These are phyloP conservation scores for Eclectus roratus DNA, from an alignment of 2,113 vertebrate species.

Conservation along the genomic window DNA sequence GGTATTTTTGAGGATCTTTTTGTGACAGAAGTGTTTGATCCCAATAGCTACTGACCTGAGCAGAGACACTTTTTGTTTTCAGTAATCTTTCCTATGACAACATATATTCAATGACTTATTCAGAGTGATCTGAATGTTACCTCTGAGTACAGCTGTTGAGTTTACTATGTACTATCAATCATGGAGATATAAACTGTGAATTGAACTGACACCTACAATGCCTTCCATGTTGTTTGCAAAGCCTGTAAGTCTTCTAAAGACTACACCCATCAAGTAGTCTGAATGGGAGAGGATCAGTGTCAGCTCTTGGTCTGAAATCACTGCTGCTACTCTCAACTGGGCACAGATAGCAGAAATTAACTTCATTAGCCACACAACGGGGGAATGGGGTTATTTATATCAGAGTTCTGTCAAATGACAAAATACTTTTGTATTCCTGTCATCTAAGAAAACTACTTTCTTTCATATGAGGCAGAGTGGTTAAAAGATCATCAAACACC, in stretches of 20 bases:
- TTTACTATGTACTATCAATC: not conserved
- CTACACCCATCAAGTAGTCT: not conserved
- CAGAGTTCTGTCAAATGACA: not conserved
- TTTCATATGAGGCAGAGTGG: not conserved
- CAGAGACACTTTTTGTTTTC: not conserved
- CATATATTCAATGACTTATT: not conserved
- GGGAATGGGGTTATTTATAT: not conserved
- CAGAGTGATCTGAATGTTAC: not conserved
- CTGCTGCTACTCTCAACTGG: not conserved
- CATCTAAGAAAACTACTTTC: not conserved
- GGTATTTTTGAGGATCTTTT: not conserved
- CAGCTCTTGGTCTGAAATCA: not conserved
- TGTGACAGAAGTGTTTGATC: not conserved
- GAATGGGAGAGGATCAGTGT: not conserved
- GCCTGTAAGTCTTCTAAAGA: not conserved
- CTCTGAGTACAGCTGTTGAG: not conserved
- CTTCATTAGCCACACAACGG: not conserved
- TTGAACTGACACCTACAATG: accelerated
- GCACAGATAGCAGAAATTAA: not conserved
- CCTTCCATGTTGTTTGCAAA: not conserved
- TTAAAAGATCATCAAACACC: not conserved
- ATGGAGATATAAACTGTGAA: not conserved
- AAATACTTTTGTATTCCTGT: not conserved
- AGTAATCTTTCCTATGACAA: not conserved
- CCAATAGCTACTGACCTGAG: not conserved